Evolutionary conservation across 2,888 invertebrate genomes (phyloP).

Genomic region (Conistra vaccinii): DNA sequence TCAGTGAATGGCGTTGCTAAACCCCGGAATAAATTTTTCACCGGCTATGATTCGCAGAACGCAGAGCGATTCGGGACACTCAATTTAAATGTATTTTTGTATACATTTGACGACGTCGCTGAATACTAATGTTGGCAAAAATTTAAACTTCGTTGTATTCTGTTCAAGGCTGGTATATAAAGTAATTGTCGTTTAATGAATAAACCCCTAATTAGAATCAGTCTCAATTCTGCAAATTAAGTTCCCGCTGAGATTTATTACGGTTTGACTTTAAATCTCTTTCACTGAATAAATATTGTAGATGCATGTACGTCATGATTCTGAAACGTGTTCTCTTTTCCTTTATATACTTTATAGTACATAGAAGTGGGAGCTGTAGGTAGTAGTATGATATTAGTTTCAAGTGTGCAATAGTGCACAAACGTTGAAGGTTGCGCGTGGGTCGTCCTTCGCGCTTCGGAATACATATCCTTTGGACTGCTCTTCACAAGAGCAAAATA

Average conservation of each 20-base stretch:
- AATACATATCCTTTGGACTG: conserved; percentile 29
- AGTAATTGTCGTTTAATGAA: conserved; percentile 60
- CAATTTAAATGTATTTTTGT: conserved; percentile 62
- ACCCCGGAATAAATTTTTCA: conserved; percentile 47
- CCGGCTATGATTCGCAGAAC: conserved; percentile 36
- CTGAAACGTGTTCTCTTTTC: conserved; percentile 22
- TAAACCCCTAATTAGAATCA: conserved; percentile 57
- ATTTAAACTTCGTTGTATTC: conserved; percentile 48
- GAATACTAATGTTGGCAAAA: conserved; percentile 62
- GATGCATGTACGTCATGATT: conserved; percentile 13
- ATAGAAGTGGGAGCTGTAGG: background rate
- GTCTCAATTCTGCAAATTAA: conserved; percentile 48
- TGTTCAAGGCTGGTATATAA: conserved; percentile 53
- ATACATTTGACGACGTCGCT: conserved; percentile 48
- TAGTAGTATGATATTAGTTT: conserved; percentile 29
- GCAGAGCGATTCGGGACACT: conserved; percentile 47
- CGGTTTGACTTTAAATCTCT: conserved; percentile 43
- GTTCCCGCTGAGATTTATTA: conserved; percentile 43
- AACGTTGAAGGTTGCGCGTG: conserved; percentile 52
- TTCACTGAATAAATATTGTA: conserved; percentile 35
- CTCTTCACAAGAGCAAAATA: conserved; percentile 12
- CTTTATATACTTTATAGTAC: conserved; percentile 31
- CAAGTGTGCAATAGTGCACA: conserved; percentile 44
- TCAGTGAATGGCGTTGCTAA: conserved; percentile 25
- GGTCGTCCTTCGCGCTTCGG: conserved; percentile 47